These are phyloP conservation scores for Tethya wilhelma DNA, from an alignment of 37 sponge, comb jelly and placozoan genomes.

Conservation along the genomic window DNA sequence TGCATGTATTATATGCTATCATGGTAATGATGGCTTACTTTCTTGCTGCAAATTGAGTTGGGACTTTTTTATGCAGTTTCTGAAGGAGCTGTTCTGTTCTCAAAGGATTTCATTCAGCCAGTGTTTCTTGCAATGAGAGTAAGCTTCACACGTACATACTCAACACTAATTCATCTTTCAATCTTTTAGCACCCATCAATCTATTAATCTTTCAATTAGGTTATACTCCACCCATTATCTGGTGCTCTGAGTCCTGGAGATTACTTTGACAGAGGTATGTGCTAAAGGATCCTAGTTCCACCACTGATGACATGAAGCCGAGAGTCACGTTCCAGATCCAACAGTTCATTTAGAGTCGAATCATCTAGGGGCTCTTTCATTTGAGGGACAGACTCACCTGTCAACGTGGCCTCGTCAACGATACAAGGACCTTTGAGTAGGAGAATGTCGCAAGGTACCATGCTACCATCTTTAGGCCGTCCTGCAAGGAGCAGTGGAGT, in stretches of 20 bases:
- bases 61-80: neutral
- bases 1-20: too few relatives aligned
- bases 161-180: too few relatives aligned
- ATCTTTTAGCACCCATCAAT: too few relatives aligned
- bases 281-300: conserved; percentile 92
- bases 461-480: conserved; percentile 55
- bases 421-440: conserved; percentile 89
- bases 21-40: too few relatives aligned
- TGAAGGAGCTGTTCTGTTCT: conserved; percentile 56
- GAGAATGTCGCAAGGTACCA: conserved; percentile 92
- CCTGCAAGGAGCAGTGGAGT: conserved; percentile 19
- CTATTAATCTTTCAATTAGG: too few relatives aligned
- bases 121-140: conserved; percentile 66
- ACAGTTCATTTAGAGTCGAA: conserved; percentile 4
- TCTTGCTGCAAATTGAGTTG: too few relatives aligned
- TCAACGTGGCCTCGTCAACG: conserved; percentile 95
- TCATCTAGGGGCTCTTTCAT: conserved; percentile 91
- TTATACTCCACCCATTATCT: conserved; percentile 89
- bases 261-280: conserved; percentile 65
- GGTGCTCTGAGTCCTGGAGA: conserved; percentile 13
- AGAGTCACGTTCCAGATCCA: conserved; percentile 72
- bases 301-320: conserved; percentile 87
- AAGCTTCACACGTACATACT: conserved; percentile 5
- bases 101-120: conserved; percentile 42
- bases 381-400: conserved; percentile 96